Conservation (phyloP, 2,113 vertebrate species). For the Apus apus region DNA sequence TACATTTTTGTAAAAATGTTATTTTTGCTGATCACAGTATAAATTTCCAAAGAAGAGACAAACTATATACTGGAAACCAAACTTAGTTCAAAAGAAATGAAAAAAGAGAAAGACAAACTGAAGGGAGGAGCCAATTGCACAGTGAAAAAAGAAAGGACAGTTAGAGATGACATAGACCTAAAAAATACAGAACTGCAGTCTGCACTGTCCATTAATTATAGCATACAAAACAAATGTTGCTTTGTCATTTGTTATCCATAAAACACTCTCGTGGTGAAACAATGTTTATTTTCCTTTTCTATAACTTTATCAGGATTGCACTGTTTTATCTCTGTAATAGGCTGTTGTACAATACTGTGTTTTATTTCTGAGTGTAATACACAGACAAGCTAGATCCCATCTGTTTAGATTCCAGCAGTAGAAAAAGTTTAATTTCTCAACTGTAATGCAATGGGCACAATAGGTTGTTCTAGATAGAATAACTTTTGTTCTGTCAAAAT, state of each 20-base stretch:
- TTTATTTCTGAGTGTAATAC: slow-evolving; percentile 45
- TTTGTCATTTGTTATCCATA: slow-evolving; percentile 20
- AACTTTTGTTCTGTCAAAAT: neutral
- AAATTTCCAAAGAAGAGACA: neutral
- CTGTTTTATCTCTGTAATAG: slow-evolving; percentile 48
- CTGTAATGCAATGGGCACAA: slow-evolving; percentile 20
- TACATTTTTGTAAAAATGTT: neutral
- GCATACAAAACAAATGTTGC: neutral
- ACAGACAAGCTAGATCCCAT: slow-evolving; percentile 54
- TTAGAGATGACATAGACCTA: neutral
- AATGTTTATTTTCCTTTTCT: slow-evolving; percentile 2
- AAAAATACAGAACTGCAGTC: neutral
- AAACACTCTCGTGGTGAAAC: slow-evolving; percentile 31
- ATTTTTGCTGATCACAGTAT: neutral
- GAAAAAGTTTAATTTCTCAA: slow-evolving; percentile 56
- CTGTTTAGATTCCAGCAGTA: slow-evolving; percentile 50
- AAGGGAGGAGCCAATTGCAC: neutral
- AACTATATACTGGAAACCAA: neutral
- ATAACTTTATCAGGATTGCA: slow-evolving; percentile 17
- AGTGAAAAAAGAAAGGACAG: neutral
- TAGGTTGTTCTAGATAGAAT: slow-evolving; percentile 35
- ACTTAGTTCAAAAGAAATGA: neutral
- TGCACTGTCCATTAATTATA: neutral
- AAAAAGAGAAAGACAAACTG: neutral
- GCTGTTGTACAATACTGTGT: slow-evolving; percentile 28